Evolutionary conservation across 2,797 vertebrate species (phyloP), one percentile per base, ranked within the genome.

Genomic region (Poecile montanus): DNA sequence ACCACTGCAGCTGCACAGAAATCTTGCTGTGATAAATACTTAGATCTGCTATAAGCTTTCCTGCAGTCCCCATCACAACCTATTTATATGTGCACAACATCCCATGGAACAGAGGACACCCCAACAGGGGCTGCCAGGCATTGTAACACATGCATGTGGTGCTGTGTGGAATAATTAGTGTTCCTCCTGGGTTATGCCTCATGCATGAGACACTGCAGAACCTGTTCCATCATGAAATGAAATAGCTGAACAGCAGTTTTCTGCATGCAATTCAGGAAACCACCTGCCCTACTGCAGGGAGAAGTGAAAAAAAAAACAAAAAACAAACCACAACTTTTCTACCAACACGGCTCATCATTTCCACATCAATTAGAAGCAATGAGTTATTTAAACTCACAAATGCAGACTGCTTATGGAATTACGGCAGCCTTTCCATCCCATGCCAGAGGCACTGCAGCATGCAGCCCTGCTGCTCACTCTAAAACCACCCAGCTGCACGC

Each of bases 121-220:
- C 42, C 61, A 50, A 8, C 5, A 25, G 16, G 11, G 23, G 25
- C 65, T 83, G 48, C 79, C 48, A 58, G 66, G 48, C 27, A 6
- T 4, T 50, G 2, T 20, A 34, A 53, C 5, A 25, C 34, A 56
- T 34, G 54, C 25, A 62, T 0, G 0, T 27, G 26, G 36, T 51
- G 10, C 40, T 19, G 30, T 14, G 32, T 12, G 61, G 15, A 90
- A 38, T 45, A 80, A 73, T 27, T 10, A 40, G 7, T 2, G 29
- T 0, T 89, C 78, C 67, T 91, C 45, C 57, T n/a, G n/a, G 70
- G 75, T 72, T 74, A 21, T 6, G 42, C 42, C 50, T 53, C 4
- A 1, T 40, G n/a, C 11, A 13, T 3, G 4, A 93, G 29, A 36
- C 2, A 5, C 50, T 61, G 53, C 42, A 71, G 50, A 91, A 89